Conservation (phyloP, 1,140 invertebrate species). For the Caenorhabditis latens region DNA sequence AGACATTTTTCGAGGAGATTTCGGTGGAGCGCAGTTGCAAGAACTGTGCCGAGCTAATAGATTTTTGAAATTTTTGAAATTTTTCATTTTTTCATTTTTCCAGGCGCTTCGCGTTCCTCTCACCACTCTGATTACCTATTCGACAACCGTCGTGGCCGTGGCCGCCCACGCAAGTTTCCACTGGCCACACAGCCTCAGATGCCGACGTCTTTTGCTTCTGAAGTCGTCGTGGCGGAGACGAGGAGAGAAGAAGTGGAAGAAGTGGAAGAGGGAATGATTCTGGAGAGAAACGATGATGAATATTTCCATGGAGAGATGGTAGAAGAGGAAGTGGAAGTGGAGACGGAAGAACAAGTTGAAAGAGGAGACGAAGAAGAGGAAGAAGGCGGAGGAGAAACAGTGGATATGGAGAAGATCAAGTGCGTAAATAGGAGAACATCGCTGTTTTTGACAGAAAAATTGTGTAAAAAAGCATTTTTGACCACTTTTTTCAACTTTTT, state of each 20-base stretch:
- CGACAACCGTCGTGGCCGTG: conserved; percentile 3
- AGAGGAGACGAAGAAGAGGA: neutral
- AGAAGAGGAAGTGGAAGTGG: neutral
- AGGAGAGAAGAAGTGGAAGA: neutral
- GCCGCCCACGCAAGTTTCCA: neutral
- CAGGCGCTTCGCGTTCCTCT: neutral
- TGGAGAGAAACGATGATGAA: neutral
- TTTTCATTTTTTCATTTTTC: neutral
- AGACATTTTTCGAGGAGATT: too few relatives aligned
- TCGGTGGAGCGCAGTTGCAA: too few relatives aligned
- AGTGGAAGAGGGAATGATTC: neutral
- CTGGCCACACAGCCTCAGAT: neutral
- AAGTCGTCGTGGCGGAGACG: neutral
- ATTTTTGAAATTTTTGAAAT: too few relatives aligned
- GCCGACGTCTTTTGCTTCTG: neutral
- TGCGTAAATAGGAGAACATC: too few relatives aligned
- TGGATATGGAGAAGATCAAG: neutral
- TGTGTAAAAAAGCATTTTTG: too few relatives aligned
- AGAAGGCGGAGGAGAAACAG: neutral
- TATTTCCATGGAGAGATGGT: neutral
- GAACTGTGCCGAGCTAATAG: too few relatives aligned
- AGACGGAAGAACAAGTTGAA: neutral
- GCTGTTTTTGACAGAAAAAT: too few relatives aligned
- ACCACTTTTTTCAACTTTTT: neutral
- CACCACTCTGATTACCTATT: neutral